Evolutionary conservation across 2,797 vertebrate species (phyloP), one percentile per base, ranked within the genome.

Genomic region (Pogonophryne albipinna): DNA sequence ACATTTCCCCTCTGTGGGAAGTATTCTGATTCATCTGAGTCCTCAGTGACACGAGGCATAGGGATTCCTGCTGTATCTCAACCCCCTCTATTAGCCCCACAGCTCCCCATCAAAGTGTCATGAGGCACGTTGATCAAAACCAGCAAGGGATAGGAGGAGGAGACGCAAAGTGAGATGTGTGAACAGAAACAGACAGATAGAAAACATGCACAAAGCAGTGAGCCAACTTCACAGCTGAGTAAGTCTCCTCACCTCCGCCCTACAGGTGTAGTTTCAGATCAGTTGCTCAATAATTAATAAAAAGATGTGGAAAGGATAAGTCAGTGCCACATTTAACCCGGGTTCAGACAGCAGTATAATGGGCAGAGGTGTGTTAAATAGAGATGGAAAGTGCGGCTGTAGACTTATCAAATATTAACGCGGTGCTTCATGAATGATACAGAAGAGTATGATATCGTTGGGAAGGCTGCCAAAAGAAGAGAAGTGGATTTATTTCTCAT

Each of bases 381-480:
- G 58, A 83, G 60, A 53, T 31, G 60, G 74, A 87, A 87, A 82
- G 87, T 83, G 70, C 74, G 72, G 86, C 85, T 72, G 86, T 83
- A 91, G 84, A 91, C 87, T 89, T 46, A 94, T 93, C 73, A 93
- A 92, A 94, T 91, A 93, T 94, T 93, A 91, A 93, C 82, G 84
- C 4, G 51, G 20, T 80, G 80, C 79, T 82, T 88, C 85, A 87
- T 91, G 77, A 90, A 93, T 91, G 83, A 88, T 87, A 78, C 68
- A 88, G 52, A 82, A 16, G 79, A 79, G 68, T 59, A 60, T 89
- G 86, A 91, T 89, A 80, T 17, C 78, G 79, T 56, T 75, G 64
- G 50, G 50, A 20, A 61, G 69, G 60, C 70, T 52, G 47, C 69
- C 67, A 45, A 71, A 85, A 80, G 62, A 59, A 10, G 45, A 71